Evolutionary conservation across 2,888 invertebrate species (phyloP), one percentile per base, ranked within the genome.

Genomic region (Graphium colonna): DNA sequence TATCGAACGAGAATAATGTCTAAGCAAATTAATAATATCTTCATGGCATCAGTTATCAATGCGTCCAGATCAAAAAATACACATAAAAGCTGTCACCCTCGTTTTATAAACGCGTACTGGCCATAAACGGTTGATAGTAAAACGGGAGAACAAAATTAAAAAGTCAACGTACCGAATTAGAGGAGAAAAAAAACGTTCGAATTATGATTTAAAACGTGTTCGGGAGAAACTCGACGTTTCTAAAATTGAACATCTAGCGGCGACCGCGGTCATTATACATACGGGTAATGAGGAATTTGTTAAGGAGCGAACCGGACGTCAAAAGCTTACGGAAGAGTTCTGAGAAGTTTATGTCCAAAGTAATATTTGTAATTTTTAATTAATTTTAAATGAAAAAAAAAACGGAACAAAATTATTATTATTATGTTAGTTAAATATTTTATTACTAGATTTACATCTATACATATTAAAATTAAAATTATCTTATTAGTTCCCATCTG

Each of bases 151-250:
- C 69, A 71, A 73, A 79, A 82, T 53, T 53, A 48, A 43, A 26
- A 82, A 84, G 82, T 79, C 79, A 77, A 84, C 79, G 87, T 82
- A 84, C 87, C 77, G 86, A 86, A 85, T 86, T 75, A 33, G 33
- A 46, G 4, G 28, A n/a, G n/a, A 80, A 86, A 84, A 83, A 83
- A 71, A 69, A 75, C 79, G 84, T 81, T 85, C 84, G 82, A 87
- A 88, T 84, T 89, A 88, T 88, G 87, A 88, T 89, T 88, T 87
- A 85, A 87, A 89, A 89, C 89, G 83, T 88, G 89, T 89, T 89
- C 87, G 82, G 86, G 88, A 82, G 87, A 88, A 87, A 88, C 88
- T 85, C 77, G 83, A 79, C 76, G 87, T 82, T 85, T 82, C 79
- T 82, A 83, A 82, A 84, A 86, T 84, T 77, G 80, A 81, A 75